phyloP scores from a whole-genome alignment of 2,888 invertebrate species.

The Mechanitis messenoides region DNA sequence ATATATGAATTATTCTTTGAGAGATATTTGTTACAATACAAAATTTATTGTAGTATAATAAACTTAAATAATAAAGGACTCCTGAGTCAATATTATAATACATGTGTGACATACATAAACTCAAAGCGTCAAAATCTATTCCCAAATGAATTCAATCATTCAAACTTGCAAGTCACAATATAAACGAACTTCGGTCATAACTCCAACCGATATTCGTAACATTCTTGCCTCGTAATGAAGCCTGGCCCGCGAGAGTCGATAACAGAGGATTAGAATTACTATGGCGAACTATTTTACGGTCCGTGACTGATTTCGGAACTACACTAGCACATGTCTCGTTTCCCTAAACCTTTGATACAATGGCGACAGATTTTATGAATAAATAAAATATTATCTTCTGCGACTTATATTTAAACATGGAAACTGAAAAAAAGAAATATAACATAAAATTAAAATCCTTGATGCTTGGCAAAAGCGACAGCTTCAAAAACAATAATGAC shows the following conservation, averaged over 20 bases:
- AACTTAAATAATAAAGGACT: too few relatives aligned
- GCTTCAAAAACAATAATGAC: conserved; percentile 25
- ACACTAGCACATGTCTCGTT: neutral
- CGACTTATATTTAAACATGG: neutral
- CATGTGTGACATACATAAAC: neutral
- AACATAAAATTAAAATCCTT: conserved; percentile 9
- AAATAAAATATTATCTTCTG: neutral
- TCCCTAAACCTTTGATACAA: neutral
- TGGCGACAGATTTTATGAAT: too few relatives aligned
- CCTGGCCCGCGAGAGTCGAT: conserved; percentile 26
- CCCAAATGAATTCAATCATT: conserved; percentile 10
- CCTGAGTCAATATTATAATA: neutral
- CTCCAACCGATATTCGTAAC: conserved; percentile 17
- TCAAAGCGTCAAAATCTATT: neutral
- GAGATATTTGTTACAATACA: neutral
- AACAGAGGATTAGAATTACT: conserved; percentile 31
- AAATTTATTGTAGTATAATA: too few relatives aligned
- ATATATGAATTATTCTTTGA: too few relatives aligned
- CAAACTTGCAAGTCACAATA: neutral
- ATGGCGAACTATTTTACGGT: conserved; percentile 27
- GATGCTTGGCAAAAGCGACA: conserved; percentile 18
- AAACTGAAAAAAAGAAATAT: conserved; percentile 8
- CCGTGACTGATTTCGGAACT: conserved; percentile 1
- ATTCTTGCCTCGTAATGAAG: conserved; percentile 24
- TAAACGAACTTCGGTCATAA: conserved; percentile 12